Evolutionary conservation across 1,140 invertebrate species (phyloP).

Genomic region (Drosophila kepulauana): DNA sequence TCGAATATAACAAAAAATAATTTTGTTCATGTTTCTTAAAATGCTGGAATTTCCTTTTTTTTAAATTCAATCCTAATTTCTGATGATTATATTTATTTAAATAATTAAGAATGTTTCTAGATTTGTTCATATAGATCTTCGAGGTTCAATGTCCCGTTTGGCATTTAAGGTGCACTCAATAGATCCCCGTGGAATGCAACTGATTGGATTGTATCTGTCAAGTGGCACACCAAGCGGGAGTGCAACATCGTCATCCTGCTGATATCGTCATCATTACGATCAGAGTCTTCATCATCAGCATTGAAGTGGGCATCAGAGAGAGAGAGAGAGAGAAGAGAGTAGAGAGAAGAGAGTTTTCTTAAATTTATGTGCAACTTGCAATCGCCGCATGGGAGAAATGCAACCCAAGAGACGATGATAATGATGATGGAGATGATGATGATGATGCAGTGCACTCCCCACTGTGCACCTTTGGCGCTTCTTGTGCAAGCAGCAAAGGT

Average conservation of each 20-base stretch:
- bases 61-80: too few species aligned
- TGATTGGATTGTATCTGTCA: slow-evolving; percentile 46
- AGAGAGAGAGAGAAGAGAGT: neutral
- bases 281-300: neutral
- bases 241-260: slow-evolving; percentile 28
- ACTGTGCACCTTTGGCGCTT: slow-evolving; percentile 70
- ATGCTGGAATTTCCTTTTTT: too few species aligned
- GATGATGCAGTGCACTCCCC: slow-evolving; percentile 58
- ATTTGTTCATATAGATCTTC: neutral
- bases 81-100: too few species aligned
- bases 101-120: too few species aligned
- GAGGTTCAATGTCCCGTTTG: neutral
- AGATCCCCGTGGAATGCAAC: slow-evolving; percentile 14
- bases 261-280: neutral
- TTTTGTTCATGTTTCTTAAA: too few species aligned
- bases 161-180: neutral
- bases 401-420: neutral
- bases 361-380: slow-evolving; percentile 40
- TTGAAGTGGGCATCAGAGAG: slow-evolving; percentile 5
- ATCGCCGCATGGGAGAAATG: slow-evolving; percentile 26
- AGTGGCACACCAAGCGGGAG: slow-evolving; percentile 23
- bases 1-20: too few species aligned
- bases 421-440: slow-evolving; percentile 1
- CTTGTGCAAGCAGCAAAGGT: slow-evolving; percentile 53
- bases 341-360: neutral